Evolutionary conservation across 2,113 vertebrate genomes (phyloP).

Genomic region (crab-eating macaque (Macaca fascicularis)): DNA sequence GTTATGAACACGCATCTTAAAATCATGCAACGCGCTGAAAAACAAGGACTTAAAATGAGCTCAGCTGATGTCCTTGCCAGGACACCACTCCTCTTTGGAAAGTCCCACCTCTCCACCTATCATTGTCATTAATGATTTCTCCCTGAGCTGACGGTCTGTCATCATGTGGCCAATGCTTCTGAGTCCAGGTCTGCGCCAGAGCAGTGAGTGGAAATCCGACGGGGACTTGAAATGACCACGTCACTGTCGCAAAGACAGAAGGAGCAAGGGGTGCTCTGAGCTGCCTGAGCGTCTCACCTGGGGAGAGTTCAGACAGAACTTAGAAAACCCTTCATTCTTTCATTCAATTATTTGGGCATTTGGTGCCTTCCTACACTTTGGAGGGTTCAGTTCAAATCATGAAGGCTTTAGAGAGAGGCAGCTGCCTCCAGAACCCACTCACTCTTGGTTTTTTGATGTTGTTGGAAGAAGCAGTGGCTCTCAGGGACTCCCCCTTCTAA

Average conservation of each 20-base stretch:
- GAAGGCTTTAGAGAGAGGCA: accelerated
- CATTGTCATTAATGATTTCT: neutral
- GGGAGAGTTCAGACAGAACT: neutral
- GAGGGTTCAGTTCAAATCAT: neutral
- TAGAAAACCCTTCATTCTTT: no score
- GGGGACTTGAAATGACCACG: accelerated
- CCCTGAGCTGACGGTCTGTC: accelerated
- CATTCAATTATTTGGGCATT: neutral
- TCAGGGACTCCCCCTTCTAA: neutral
- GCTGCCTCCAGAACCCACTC: neutral
- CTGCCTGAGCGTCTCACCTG: accelerated
- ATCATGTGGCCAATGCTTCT: neutral
- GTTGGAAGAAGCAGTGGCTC: no score
- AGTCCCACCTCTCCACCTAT: neutral
- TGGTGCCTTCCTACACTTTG: accelerated
- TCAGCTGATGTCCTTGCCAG: neutral
- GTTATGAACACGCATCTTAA: accelerated
- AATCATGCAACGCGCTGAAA: accelerated
- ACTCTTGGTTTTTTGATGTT: neutral
- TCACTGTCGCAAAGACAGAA: accelerated
- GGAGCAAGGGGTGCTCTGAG: accelerated
- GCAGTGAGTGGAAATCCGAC: accelerated
- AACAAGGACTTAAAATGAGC: neutral
- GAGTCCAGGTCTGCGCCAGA: accelerated
- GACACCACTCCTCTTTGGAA: neutral